Evolutionary conservation across 1,140 invertebrate genomes (phyloP).

Genomic region (Danaus plexippus): DNA sequence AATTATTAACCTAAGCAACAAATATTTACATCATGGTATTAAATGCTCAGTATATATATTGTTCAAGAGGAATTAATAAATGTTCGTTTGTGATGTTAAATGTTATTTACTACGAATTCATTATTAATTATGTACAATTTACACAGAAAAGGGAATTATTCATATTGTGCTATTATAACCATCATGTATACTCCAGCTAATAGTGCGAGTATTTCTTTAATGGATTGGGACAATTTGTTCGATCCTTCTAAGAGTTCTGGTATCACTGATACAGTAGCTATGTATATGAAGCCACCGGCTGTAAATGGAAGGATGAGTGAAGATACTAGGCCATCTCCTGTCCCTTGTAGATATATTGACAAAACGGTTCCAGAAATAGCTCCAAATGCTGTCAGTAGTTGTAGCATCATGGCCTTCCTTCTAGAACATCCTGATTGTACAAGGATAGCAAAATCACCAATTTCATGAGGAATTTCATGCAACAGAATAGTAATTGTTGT

Average conservation of each 20-base stretch:
- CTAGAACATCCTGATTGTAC: constrained; percentile 93
- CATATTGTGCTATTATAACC: constrained; percentile 90
- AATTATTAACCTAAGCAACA: too few relatives aligned
- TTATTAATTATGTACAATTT: constrained; percentile 20
- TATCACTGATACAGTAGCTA: constrained; percentile 96
- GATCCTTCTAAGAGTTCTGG: constrained; percentile 92
- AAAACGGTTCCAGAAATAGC: constrained; percentile 92
- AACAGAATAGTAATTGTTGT: constrained; percentile 95
- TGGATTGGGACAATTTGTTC: constrained; percentile 83
- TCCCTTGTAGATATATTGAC: constrained; percentile 85
- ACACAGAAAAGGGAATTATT: constrained; percentile 70
- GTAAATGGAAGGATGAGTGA: constrained; percentile 95
- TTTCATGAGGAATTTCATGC: constrained; percentile 98
- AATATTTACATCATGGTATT: too few relatives aligned
- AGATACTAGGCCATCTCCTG: constrained; percentile 81
- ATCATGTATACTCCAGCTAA: constrained; percentile 92
- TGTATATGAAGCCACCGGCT: constrained; percentile 98
- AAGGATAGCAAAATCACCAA: constrained; percentile 98
- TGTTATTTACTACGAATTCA: constrained; percentile 18
- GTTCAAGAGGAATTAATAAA: not conserved
- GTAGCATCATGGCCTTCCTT: constrained; percentile 92
- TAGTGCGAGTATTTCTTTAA: constrained; percentile 89
- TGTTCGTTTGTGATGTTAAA: constrained; percentile 35
- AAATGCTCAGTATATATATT: constrained; percentile 4
- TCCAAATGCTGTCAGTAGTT: constrained; percentile 94